phyloP scores from a whole-genome alignment of 2,888 invertebrate species.

The Philopedon plagiatum region DNA sequence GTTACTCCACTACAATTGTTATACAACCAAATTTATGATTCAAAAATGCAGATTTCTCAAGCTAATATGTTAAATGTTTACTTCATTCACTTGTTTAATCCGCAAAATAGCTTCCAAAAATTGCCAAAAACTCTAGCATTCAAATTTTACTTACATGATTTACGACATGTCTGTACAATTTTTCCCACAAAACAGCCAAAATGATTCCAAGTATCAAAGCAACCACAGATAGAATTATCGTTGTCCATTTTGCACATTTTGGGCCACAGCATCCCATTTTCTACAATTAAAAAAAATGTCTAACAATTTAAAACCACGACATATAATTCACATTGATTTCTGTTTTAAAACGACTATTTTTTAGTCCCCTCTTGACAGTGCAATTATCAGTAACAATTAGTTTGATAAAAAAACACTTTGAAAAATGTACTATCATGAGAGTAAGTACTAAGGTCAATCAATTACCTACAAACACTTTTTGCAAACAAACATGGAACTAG shows the following conservation, averaged over 20 bases:
- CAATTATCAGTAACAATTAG: not conserved
- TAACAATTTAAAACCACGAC: not conserved
- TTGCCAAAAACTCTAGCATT: not conserved
- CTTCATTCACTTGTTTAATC: too few relatives aligned
- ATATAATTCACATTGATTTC: not conserved
- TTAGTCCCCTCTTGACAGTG: not conserved
- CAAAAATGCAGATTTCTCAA: too few relatives aligned
- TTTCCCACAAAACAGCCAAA: conserved; percentile 51
- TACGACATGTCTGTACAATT: conserved; percentile 49
- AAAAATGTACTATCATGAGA: not conserved
- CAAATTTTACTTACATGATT: conserved; percentile 54
- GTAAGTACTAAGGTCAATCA: too few relatives aligned
- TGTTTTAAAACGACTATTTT: not conserved
- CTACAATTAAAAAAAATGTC: conserved; percentile 27
- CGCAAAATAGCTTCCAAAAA: too few relatives aligned
- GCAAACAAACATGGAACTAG: too few relatives aligned
- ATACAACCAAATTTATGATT: too few relatives aligned
- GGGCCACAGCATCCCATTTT: conserved; percentile 53
- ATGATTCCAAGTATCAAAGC: conserved; percentile 56
- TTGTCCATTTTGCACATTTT: conserved; percentile 58
- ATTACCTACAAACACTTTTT: too few relatives aligned
- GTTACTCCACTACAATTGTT: too few relatives aligned
- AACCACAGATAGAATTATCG: conserved; percentile 52
- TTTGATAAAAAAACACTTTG: not conserved
- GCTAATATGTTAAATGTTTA: too few relatives aligned